Evolutionary conservation across 2,113 vertebrate species (phyloP), one percentile per base, ranked within the genome.

Genomic region (Telmatochromis brichardi): DNA sequence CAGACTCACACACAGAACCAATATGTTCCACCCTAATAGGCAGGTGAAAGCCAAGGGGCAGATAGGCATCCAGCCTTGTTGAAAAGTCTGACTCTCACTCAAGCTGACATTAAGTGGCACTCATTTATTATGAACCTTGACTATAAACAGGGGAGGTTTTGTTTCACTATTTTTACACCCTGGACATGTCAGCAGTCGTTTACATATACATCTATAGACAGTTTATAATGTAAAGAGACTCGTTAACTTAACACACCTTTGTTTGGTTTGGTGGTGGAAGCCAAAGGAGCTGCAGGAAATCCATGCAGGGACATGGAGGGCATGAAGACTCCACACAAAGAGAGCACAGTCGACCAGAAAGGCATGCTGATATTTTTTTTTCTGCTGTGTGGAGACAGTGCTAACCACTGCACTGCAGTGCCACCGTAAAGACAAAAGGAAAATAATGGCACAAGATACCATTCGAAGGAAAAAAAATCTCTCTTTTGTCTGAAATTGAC

Each of bases 1-100:
- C 78, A 63, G 84, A 57, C 86, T 58, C 78, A 21, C 31, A 83
- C 82, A 88, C 73, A 90, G 4, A 88, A 33, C 90, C 91, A 94
- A 89, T 93, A 93, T 93, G 92, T 93, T 94, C 90, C 92, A 91
- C 85, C 80, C 88, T 94, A 93, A 95, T 92, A 93, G 90, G 90
- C 90, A 92, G 91, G 92, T 93, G 93, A 90, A 93, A 92, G 91
- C 83, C 54, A 60, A 86, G 73, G 91, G 89, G 89, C 82, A 89
- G 90, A 84, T 84, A 84, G 88, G 50, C 88, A 85, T 83, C 73
- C 89, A 63, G 90, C 40, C 84, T 80, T 14, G 85, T 85, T 90
- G 63, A 88, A 54, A 92, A 92, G 71, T 85, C 85, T 79, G 83
- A 89, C 81, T 83, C 55, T 84, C 9, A 87, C 86, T 92, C 50